Evolutionary conservation across 1,140 invertebrate genomes (phyloP).

Genomic region (Ladona fulva): DNA sequence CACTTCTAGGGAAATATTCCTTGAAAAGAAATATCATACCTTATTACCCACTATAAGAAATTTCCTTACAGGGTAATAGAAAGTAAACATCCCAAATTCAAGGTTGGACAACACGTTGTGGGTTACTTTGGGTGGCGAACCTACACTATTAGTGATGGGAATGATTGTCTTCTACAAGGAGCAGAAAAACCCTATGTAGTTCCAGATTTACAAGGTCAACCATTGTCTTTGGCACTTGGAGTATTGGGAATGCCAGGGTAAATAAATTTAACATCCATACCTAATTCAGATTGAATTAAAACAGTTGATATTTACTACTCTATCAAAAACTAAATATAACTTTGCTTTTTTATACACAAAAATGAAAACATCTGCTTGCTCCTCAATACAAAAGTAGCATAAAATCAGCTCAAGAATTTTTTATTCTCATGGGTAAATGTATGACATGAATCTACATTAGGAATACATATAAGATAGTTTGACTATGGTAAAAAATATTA

Average conservation of each 20-base stretch:
- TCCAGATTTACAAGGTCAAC: constrained; percentile 32
- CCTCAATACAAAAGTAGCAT: no score
- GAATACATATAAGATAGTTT: neutral
- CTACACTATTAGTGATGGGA: constrained; percentile 36
- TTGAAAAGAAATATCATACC: no score
- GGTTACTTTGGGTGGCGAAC: constrained; percentile 52
- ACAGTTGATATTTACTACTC: no score
- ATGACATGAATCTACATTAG: neutral
- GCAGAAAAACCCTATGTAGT: constrained; percentile 27
- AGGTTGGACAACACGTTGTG: constrained; percentile 46
- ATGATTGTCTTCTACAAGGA: neutral
- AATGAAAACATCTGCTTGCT: no score
- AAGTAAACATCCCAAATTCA: constrained; percentile 49
- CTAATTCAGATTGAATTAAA: no score
- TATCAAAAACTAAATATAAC: no score
- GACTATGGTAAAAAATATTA: neutral
- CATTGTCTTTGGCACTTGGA: constrained; percentile 33
- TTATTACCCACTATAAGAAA: no score
- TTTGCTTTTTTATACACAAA: no score
- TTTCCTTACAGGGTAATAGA: constrained; percentile 36
- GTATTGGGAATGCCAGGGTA: constrained; percentile 38
- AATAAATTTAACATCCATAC: no score
- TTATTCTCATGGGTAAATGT: neutral
- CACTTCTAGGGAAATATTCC: no score
- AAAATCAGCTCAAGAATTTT: no score